phyloP scores from a whole-genome alignment of 1,140 invertebrate genomes.

The Aleiodes sp. region DNA sequence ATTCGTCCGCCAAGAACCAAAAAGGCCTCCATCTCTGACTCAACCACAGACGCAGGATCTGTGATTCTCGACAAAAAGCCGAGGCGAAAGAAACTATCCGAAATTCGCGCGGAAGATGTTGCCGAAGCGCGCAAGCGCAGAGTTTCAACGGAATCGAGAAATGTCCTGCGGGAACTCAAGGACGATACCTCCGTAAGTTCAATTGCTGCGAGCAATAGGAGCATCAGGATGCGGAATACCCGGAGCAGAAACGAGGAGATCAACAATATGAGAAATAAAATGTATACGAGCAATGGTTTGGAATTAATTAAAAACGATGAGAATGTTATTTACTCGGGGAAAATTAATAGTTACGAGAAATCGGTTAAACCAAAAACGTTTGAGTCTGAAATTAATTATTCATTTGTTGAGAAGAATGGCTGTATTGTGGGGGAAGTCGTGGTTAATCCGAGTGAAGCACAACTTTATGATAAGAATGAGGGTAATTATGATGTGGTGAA shows the following conservation, averaged over 20 bases:
- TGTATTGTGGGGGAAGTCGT: conserved; percentile 11
- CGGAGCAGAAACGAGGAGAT: conserved; percentile 27
- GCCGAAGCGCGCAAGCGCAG: conserved; percentile 46
- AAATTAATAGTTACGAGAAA: conserved; percentile 47
- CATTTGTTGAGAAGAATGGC: conserved; percentile 18
- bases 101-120: conserved; percentile 56
- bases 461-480: conserved; percentile 40
- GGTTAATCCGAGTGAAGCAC: conserved; percentile 27
- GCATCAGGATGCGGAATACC: not conserved
- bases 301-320: conserved; percentile 37
- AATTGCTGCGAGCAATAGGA: not conserved
- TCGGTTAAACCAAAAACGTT: conserved; percentile 29
- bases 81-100: conserved; percentile 54
- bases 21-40: conserved; percentile 52
- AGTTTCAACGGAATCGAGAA: not conserved
- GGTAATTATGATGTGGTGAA: conserved; percentile 39
- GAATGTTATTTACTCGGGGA: conserved; percentile 32
- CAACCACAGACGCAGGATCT: conserved; percentile 48
- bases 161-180: conserved; percentile 19
- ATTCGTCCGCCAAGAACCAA: conserved; percentile 60
- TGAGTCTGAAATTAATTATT: conserved; percentile 30
- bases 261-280: conserved; percentile 30
- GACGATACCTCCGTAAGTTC: not conserved
- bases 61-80: conserved; percentile 39
- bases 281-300: conserved; percentile 11